Evolutionary conservation across 2,797 vertebrate genomes (phyloP), one percentile per base, ranked within the genome.

Genomic region (Esox lucius): DNA sequence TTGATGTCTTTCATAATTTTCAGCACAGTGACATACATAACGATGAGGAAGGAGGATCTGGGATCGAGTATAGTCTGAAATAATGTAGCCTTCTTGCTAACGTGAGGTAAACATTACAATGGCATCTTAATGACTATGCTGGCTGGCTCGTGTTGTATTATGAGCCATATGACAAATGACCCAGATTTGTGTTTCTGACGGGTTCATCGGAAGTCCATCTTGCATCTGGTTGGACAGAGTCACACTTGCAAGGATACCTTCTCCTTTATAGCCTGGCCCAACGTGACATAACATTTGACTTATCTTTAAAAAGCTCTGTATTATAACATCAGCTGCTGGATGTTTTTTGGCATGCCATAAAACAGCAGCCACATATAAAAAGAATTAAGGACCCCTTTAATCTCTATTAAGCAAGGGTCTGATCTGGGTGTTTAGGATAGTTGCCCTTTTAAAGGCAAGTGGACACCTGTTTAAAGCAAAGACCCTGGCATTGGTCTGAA

Each of bases 291-390:
- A 77, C 82, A 75, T 79, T 83, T 67, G 42, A 70, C 81, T 82
- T 62, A 68, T 49, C 80, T 82, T 80, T 24, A 61, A 53, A 75
- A 83, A 71, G 74, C 80, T 70, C 61, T 80, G 72, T 83, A 68
- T 69, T 85, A 78, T 39, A 73, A 85, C 73, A 15, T 61, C 13
- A 22, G 12, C 33, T 19, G 69, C 71, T 74, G 72, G 68, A 70
- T 64, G 56, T 77, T 82, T 74, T 78, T 73, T 77, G 68, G 74
- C 78, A 79, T 73, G 22, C 65, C 66, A 81, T 66, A 12, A 89
- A 87, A 86, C 87, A 91, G 83, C 90, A 90, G 87, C 87, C 65
- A 68, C 76, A 69, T 71, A 80, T 78, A 85, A 78, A 85, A 79
- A 68, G 7, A 64, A 81, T 68, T 76, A 74, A 78, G 71, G 75